Base-by-base conservation (phyloP, 1,140 invertebrate genomes). In the Choristoneura fumiferana region DNA sequence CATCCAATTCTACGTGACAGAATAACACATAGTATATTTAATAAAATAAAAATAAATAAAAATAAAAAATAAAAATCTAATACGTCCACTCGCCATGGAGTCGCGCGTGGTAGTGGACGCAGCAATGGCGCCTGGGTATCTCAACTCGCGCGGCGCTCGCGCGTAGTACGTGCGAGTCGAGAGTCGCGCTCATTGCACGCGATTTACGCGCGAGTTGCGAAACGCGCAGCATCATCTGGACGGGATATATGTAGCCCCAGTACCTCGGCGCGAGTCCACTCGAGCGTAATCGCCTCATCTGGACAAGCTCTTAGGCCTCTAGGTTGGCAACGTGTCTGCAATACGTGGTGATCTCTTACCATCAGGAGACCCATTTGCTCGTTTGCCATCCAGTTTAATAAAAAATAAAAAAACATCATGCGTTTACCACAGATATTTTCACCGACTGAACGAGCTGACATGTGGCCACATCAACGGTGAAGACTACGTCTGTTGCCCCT, bases 401-500 rank as follows among this genome's bases (percentile, higher is more conserved):
- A n/a, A n/a, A n/a, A n/a, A n/a, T n/a, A n/a, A n/a, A n/a, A n/a
- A 29, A 29, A 9, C 37, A 4, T 4, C 9, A 2, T n/a, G 9
- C 10, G 10, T 39, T 13, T 18, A 17, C 17, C 10, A 18, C 57
- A 90, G 89, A 65, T 90, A 89, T 62, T 90, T 90, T 63, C 87
- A 87, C 38, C 87, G 89, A 1, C 68, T 90, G 4, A 89, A 89
- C 38, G 71, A 85, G 22, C 54, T 90, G 15, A 89, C 84, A 0
- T 90, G 89, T 55, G 87, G 87, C 10, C 83, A 83, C 53, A 63
- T 63, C 4, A 78, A 84, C n/a, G 78, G 82, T 15, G 87, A 89
- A 53, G 86, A 89, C 57, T 79, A 84, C 52, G 83, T 90, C 0
- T 90, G 89, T 62, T 90, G 89, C 66, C 89, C 89, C 0, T 80